Percentiles rank a stretch among this genome's conserved stretches.
phyloP scores from a whole-genome alignment of 2,113 vertebrate species.

The Chaetodon auriga region DNA sequence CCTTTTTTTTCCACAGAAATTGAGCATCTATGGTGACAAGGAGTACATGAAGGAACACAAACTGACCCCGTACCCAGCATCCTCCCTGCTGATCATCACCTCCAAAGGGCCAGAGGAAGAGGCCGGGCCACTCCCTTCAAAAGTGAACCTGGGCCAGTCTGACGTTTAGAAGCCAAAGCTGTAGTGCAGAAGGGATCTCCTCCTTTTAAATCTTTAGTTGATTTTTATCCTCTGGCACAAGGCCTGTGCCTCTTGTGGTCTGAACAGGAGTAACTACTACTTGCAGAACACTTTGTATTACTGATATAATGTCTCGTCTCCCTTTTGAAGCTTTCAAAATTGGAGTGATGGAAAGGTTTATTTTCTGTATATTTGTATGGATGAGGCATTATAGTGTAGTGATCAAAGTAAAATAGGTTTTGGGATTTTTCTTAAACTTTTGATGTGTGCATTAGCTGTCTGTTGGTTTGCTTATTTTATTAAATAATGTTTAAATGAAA shows the following conservation, averaged over 20 bases:
- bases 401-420: constrained; percentile 36
- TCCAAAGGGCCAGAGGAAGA: constrained; percentile 88
- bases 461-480: constrained; percentile 65
- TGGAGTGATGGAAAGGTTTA: constrained; percentile 16
- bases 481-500: constrained; percentile 53
- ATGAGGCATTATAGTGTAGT: constrained; percentile 68
- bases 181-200: constrained; percentile 28
- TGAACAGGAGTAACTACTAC: constrained; percentile 57
- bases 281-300: constrained; percentile 62
- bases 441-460: constrained; percentile 47
- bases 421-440: constrained; percentile 32
- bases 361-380: constrained; percentile 71
- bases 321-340: constrained; percentile 56
- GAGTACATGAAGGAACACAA: constrained; percentile 92
- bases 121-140: constrained; percentile 93
- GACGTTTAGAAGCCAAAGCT: constrained; percentile 78
- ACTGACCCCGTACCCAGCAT: constrained; percentile 89
- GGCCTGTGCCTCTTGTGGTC: constrained; percentile 42
- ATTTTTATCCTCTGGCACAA: constrained; percentile 42
- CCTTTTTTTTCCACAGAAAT: constrained; percentile 84
- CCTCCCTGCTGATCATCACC: constrained; percentile 91
- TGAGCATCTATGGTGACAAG: constrained; percentile 96
- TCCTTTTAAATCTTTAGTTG: constrained; percentile 18
- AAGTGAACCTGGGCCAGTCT: constrained; percentile 91
- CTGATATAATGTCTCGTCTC: constrained; percentile 36